Percentiles rank a stretch among this genome's conserved stretches.
Evolutionary conservation across 2,113 vertebrate genomes (phyloP).

Genomic region (Neodon shergylaensis): DNA sequence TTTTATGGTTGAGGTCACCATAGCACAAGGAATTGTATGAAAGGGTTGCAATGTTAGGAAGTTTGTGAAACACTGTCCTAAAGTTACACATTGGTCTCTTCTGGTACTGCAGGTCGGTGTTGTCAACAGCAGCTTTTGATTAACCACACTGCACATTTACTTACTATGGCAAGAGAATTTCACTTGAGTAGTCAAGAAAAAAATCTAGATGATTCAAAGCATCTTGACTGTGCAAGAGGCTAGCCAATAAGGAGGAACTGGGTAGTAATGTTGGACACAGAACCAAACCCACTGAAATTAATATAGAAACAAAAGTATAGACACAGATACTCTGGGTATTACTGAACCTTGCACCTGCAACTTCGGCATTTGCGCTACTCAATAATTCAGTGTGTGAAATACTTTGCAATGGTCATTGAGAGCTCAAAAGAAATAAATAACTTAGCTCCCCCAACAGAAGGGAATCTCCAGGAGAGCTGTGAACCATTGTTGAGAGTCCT

Average conservation of each 20-base stretch:
- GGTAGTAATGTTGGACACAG: neutral
- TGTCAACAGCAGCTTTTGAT: neutral
- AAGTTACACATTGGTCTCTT: neutral
- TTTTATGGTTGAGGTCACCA: neutral
- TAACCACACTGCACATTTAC: neutral
- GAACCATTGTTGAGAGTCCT: conserved; percentile 32
- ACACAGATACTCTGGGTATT: neutral
- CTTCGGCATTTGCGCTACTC: neutral
- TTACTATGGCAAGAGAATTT: neutral
- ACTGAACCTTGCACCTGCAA: conserved; percentile 16
- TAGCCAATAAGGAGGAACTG: neutral
- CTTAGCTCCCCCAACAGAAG: conserved; percentile 26
- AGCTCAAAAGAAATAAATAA: conserved; percentile 18
- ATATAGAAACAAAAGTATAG: neutral
- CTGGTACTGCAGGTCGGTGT: neutral
- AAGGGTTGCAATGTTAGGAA: neutral
- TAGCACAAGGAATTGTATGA: neutral
- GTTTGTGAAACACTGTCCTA: neutral
- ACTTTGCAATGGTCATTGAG: neutral
- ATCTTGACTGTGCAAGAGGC: neutral
- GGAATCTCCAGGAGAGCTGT: neutral
- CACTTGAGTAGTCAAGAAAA: neutral
- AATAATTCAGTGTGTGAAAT: neutral
- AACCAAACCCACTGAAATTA: neutral
- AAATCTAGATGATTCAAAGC: neutral